phyloP scores from a whole-genome alignment of 2,888 invertebrate genomes.

The Nineta flava region DNA sequence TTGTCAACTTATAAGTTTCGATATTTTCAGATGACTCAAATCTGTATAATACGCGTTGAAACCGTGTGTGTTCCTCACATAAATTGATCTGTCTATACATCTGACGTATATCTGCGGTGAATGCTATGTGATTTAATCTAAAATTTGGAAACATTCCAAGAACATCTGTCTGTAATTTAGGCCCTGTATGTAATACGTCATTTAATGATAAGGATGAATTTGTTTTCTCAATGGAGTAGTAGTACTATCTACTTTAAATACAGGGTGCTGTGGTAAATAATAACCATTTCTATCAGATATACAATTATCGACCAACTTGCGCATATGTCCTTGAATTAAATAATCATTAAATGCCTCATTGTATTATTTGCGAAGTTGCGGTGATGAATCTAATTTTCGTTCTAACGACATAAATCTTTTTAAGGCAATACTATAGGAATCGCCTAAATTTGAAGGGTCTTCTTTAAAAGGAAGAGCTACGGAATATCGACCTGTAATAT shows the following conservation, averaged over 20 bases:
- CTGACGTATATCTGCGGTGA: slow-evolving; percentile 10
- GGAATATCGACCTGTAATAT: slow-evolving; percentile 11
- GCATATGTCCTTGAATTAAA: neutral
- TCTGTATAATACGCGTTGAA: slow-evolving; percentile 7
- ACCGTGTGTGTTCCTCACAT: slow-evolving; percentile 4
- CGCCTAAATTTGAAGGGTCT: slow-evolving; percentile 3
- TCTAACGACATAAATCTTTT: slow-evolving; percentile 7
- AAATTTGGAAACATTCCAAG: slow-evolving; percentile 7
- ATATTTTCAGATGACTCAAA: slow-evolving; percentile 1
- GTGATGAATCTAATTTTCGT: slow-evolving; percentile 7
- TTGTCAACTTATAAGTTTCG: slow-evolving; percentile 4
- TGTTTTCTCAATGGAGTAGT: slow-evolving; percentile 2
- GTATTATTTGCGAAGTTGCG: slow-evolving; percentile 6
- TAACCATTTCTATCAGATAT: neutral
- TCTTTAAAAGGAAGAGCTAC: slow-evolving; percentile 12
- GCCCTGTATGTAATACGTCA: slow-evolving; percentile 7
- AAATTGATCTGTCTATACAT: slow-evolving; percentile 10
- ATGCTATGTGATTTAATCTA: slow-evolving; percentile 6
- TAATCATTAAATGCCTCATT: neutral
- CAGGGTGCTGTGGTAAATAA: slow-evolving; percentile 7
- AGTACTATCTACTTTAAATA: neutral
- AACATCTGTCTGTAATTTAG: slow-evolving; percentile 9
- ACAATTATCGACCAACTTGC: neutral
- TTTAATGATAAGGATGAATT: slow-evolving; percentile 4
- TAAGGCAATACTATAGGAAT: slow-evolving; percentile 6